phyloP scores from a whole-genome alignment of 2,113 vertebrate genomes.

The Dromas ardeola region DNA sequence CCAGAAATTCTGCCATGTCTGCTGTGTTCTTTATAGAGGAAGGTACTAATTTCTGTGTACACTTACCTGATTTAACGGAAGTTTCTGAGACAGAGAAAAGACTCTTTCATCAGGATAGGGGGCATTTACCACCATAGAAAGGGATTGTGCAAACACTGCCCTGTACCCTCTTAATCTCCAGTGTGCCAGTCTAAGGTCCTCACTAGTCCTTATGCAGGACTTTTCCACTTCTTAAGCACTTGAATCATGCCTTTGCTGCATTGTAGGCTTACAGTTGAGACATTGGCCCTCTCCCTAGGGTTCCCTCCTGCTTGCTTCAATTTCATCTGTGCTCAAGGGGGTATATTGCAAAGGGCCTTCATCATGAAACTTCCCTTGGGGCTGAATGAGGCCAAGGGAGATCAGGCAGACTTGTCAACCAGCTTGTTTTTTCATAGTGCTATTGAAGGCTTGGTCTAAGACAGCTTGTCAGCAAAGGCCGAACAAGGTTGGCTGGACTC shows the following conservation, averaged over 20 bases:
- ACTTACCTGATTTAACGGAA: constrained; percentile 1
- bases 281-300: background rate
- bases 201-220: background rate
- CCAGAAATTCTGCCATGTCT: constrained; percentile 46
- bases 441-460: background rate
- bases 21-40: background rate
- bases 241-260: background rate
- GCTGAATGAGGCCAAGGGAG: background rate
- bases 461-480: background rate
- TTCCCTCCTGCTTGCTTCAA: background rate
- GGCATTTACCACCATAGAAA: background rate
- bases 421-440: background rate
- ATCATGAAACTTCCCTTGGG: background rate
- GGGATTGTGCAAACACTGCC: background rate
- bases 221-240: background rate
- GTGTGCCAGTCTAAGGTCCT: background rate
- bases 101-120: background rate
- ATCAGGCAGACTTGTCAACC: background rate
- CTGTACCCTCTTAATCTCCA: background rate
- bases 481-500: background rate
- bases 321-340: background rate
- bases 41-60: constrained; percentile 8
- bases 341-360: background rate
- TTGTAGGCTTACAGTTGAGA: background rate
- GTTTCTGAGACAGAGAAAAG: background rate